Conservation (phyloP, 2,113 vertebrate genomes). For the zebrafish (Danio rerio) region GRCz12tu NC_133176.1:61224001-61224500, state of each 20-base stretch:
- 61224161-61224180: not conserved
- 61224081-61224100: no score
- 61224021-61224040: not conserved
- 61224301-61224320: no score
- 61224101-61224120: not conserved
- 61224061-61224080: no score
- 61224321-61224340: not conserved
- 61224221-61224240: not conserved
- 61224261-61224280: not conserved
- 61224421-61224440: conserved; percentile 2
- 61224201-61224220: not conserved
- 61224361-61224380: not conserved
- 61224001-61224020: no score
- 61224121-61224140: no score
- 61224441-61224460: conserved; percentile 34
- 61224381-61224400: not conserved
- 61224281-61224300: conserved; percentile 15
- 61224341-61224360: not conserved
- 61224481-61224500: not conserved
- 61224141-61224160: not conserved
- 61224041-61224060: not conserved
- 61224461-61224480: conserved; percentile 9
- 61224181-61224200: not conserved
- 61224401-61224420: not conserved
- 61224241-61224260: conserved; percentile 34